Percentiles rank a stretch among this genome's conserved stretches.
These are phyloP conservation scores for Onychostoma macrolepis DNA, from an alignment of 2,113 vertebrate species.

Conservation along the genomic window DNA sequence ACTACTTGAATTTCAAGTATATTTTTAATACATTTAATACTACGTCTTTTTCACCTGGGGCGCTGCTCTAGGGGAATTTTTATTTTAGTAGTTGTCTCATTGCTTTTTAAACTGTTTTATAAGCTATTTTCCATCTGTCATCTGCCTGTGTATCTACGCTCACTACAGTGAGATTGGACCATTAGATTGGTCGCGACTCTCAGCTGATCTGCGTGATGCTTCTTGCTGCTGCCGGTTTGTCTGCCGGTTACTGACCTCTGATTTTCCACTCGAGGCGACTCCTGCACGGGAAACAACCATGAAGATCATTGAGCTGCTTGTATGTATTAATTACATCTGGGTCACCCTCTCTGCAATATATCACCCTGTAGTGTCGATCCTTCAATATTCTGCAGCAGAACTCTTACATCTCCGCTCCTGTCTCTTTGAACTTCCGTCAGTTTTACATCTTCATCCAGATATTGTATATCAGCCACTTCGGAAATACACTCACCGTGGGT, in stretches of 20 bases:
- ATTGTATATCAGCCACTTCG: background rate
- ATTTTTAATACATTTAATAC: too few species aligned
- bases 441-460: background rate
- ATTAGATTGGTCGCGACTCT: background rate
- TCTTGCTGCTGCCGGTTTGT: background rate
- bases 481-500: background rate
- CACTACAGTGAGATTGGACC: background rate
- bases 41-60: too few species aligned
- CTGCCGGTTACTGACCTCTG: background rate
- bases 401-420: background rate
- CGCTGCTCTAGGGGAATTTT: too few species aligned
- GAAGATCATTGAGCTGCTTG: background rate
- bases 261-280: background rate
- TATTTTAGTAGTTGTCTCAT: background rate
- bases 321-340: background rate
- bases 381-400: background rate
- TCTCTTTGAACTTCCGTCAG: background rate
- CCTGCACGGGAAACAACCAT: background rate
- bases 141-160: background rate
- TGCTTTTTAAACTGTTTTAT: too few species aligned
- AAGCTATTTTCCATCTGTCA: background rate
- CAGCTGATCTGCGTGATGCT: background rate
- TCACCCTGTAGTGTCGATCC: background rate
- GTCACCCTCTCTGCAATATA: background rate
- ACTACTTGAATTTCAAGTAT: too few species aligned